These are phyloP conservation scores for Thunnus thynnus DNA, from an alignment of 2,113 vertebrate species.

Conservation along the genomic window DNA sequence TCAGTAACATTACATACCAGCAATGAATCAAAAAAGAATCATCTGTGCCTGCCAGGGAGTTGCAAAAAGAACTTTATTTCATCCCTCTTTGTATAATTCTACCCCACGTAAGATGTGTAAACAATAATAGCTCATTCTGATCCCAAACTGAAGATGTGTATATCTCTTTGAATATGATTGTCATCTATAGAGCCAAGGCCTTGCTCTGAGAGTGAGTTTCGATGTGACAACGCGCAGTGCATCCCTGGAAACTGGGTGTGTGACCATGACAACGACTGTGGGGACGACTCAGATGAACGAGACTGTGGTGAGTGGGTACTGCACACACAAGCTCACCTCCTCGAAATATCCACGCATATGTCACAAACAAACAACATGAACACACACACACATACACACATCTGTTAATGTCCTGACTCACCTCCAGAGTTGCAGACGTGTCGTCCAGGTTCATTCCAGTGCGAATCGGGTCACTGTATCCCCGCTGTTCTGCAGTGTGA, in stretches of 20 bases:
- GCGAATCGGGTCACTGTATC: slow-evolving; percentile 81
- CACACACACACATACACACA: neutral
- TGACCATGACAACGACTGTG: slow-evolving; percentile 81
- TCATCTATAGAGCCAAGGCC: slow-evolving; percentile 74
- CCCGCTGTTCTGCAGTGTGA: slow-evolving; percentile 76
- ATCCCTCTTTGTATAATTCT: too few species aligned
- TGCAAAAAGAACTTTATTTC: neutral
- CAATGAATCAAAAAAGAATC: neutral
- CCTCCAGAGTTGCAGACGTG: slow-evolving; percentile 79
- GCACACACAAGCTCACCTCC: neutral
- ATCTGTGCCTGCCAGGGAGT: neutral
- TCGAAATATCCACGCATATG: neutral
- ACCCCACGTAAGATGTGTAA: too few species aligned
- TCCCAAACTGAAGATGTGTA: slow-evolving; percentile 10
- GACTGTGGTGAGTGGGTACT: slow-evolving; percentile 76
- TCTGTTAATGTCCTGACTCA: slow-evolving; percentile 12
- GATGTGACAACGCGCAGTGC: slow-evolving; percentile 77
- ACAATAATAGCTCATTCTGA: neutral
- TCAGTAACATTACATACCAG: neutral
- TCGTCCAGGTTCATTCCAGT: slow-evolving; percentile 78
- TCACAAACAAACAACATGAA: slow-evolving; percentile 1
- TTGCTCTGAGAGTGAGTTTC: slow-evolving; percentile 82
- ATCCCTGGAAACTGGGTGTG: slow-evolving; percentile 82
- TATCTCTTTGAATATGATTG: neutral
- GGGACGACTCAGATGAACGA: slow-evolving; percentile 82